Base-by-base conservation (phyloP, 2,888 invertebrate genomes). In the Drosophila barbarae region DNA sequence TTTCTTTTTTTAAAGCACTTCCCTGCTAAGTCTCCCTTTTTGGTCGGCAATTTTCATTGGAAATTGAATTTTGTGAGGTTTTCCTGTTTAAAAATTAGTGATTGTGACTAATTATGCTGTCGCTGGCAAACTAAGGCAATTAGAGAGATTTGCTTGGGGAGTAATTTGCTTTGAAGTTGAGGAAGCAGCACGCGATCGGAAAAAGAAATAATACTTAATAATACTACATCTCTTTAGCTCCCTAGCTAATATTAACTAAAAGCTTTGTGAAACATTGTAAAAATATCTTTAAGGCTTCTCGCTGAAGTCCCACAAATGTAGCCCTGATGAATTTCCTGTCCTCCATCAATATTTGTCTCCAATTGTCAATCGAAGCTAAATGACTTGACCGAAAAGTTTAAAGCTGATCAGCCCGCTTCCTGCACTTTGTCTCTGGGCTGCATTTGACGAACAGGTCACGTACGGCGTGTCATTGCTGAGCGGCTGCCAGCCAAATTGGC, bases 401-500 rank as follows among this genome's bases (percentile, higher is more conserved):
- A 67, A 67, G 68, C 67, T 59, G 67, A 67, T 67, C 67, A 59
- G 53, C 49, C 18, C 42, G 67, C 58, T 39, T 57, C 47, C 35
- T 46, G 42, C n/a, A 44, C 34, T 23, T 46, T 47, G 63, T 54
- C 46, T 39, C 54, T 38, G 26, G 47, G 35, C 42, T 39, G 68
- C 82, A 76, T 73, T 78, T 82, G 67, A 67, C 49, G 73, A 73
- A 52, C 79, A 73, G 79, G 80, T 80, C 79, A 80, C 83, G 79
- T 80, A 72, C 75, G 60, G 68, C 79, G 79, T 82, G 83, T 80
- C 79, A 82, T 75, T 75, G 83, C 79, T 75, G 79, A 79, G 77
- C 77, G 73, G 77, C 77, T 77, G 80, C 71, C 77, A 82, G 73
- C 79, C 83, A 80, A 80, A 80, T 80, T 80, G 79, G 79, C 79